Evolutionary conservation across 2,113 vertebrate genomes (phyloP), one percentile per base, ranked within the genome.

Genomic region (Syngnathus scovelli): DNA sequence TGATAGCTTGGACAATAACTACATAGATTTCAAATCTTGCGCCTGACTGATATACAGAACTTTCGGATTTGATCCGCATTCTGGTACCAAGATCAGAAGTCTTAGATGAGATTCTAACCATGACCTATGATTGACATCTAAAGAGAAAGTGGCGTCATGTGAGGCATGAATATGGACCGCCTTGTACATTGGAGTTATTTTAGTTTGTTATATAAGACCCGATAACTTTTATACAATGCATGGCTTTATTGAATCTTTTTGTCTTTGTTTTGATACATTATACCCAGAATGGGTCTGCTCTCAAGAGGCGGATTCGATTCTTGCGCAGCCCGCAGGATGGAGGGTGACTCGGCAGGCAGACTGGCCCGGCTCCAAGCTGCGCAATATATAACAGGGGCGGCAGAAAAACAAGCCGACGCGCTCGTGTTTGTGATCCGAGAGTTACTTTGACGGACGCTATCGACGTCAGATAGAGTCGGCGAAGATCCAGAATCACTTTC

Each of bases 241-340:
- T 16, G 9, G 27, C 21, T 55, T 55, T 37, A 8, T 6, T 6
- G 13, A 58, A 6, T 7, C 55, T 36, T 37, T 38, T 13, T 19
- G 58, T 33, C 27, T 33, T 33, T 12, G 6, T 37, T 23, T 39
- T 60, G 36, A 60, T 39, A 60, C 36, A n/a, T 37, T 37, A 60
- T 3, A 38, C 33, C 37, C 41, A 61, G 63, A 73, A 56, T 59
- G 63, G 59, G 64, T 19, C 56, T 0, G 70, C 19, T 63, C 33
- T 69, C 63, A 76, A 82, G 72, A 27, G 6, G 49, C 69, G 49
- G 64, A 77, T 72, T 76, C 76, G 54, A 51, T 78, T 78, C 63
- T 78, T 82, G 75, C 73, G 69, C 67, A 78, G 74, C 49, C 78
- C 70, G 74, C 64, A 75, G 77, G 72, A 72, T 51, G 56, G 70